Base-by-base conservation (phyloP, 2,113 vertebrate species). In the Cebus imitator region DNA sequence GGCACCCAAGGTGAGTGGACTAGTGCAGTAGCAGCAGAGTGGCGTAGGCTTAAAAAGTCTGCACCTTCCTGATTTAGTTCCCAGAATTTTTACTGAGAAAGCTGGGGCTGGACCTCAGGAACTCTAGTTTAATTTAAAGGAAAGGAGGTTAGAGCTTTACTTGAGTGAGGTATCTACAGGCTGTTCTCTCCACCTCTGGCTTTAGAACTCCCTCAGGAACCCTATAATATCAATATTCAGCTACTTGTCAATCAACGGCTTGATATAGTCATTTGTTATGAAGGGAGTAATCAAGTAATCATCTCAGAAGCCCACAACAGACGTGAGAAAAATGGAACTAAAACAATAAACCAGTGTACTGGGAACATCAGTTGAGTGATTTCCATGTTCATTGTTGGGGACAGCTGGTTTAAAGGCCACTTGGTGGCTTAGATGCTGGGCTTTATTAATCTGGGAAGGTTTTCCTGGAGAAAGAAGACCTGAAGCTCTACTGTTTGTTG, bases 1-100 rank as follows among this genome's bases (percentile, higher is more conserved):
- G 99, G 99, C 66, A 99, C 99, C 86, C 99, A 99, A 98, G 99
- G 99, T 99, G 98, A 99, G 98, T 75, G 35, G 40, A 95, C 79
- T 8, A 14, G 37, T 21, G 0, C 4, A 13, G 61, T 35, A 25
- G 8, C 10, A 18, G 80, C 55, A 25, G 5, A 16, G 0, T 5
- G 45, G n/a, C 58, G 32, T 21, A 1, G 37, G 81, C 79, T 87
- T 4, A 6, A 35, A 61, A 94, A 85, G 17, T 7, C 68, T 23
- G 2, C 45, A 27, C 35, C 5, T 0, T 83, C 52, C 73, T 75
- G n/a, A 30, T 45, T 48, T 23, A 30, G 14, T 64, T 72, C 37
- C 73, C 64, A 45, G 85, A 84, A 37, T 27, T 81, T 57, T 75
- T 20, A 35, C 50, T 35, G 66, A 55, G 43, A 13, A 13, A 4